Conservation (phyloP, 2,888 invertebrate species). For the Pterobdella sp. region DNA sequence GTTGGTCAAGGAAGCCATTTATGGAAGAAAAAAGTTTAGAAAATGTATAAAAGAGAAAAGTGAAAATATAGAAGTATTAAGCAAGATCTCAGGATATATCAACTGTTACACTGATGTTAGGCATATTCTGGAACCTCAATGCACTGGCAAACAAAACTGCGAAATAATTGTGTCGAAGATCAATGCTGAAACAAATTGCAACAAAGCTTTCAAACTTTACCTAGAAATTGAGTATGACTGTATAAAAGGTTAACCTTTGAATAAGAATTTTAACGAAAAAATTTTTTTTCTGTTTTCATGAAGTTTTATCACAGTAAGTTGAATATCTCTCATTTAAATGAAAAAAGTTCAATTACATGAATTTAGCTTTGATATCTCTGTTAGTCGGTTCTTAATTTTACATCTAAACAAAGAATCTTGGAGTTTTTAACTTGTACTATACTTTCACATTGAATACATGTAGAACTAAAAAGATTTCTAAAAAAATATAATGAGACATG, state of each 20-base stretch:
- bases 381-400: too few relatives aligned
- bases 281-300: too few relatives aligned
- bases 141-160: slow-evolving; percentile 11
- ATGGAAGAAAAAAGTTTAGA: slow-evolving; percentile 17
- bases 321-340: too few relatives aligned
- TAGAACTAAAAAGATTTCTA: too few relatives aligned
- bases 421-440: too few relatives aligned
- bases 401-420: too few relatives aligned
- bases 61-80: not conserved
- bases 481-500: too few relatives aligned
- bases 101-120: slow-evolving; percentile 22
- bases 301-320: too few relatives aligned
- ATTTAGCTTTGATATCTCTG: too few relatives aligned
- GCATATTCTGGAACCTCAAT: slow-evolving; percentile 20
- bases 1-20: slow-evolving; percentile 9
- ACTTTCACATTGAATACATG: too few relatives aligned
- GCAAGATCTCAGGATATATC: slow-evolving; percentile 11
- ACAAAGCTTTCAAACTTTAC: slow-evolving; percentile 14
- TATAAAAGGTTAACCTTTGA: slow-evolving; percentile 8
- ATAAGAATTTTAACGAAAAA: too few relatives aligned
- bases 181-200: slow-evolving; percentile 1
- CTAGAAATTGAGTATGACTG: slow-evolving; percentile 14
- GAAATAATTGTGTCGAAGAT: slow-evolving; percentile 7
- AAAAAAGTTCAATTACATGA: too few relatives aligned
- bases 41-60: slow-evolving; percentile 18